Base-by-base conservation (phyloP, 2,888 invertebrate species). In the Drosophila sordidula region DNA sequence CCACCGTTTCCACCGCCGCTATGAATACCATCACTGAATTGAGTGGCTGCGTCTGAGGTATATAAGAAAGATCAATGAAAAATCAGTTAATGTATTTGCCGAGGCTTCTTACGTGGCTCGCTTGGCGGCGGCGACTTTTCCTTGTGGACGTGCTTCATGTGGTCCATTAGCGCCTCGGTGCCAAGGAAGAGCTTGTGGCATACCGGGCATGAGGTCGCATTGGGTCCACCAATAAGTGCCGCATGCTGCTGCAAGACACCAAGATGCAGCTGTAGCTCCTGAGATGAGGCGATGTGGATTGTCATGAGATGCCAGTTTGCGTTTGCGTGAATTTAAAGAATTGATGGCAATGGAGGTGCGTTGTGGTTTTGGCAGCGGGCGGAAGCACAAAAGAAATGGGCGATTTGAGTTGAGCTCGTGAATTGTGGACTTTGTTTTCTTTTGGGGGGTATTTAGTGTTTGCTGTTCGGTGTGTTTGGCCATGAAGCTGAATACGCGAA, bases 181-280 rank as follows among this genome's bases (percentile, higher is more conserved):
- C 97, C 97, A 90, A 98, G 95, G 93, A 98, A 97, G 92, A 98
- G 95, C 94, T 98, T 98, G 94, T 98, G 97, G 94, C 98, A 98
- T 89, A 98, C 95, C 54, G 98, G 97, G 93, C 98, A 98, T 81
- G 97, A 96, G 70, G 97, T 97, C 76, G 97, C 97, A 91, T 97
- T 96, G 78, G 97, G 97, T 89, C 97, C 97, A 90, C 97, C 97
- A 91, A 95, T 95, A 91, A 98, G 95, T 91, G 97, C 97, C 88
- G 96, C 96, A 94, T 98, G 98, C 95, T 98, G 97, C 96, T 97
- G 97, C 95, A 97, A 95, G 94, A 97, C 96, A 95, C 97, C 96
- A 94, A 96, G 95, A 95, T 97, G 96, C 94, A 96, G 95, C 95
- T 97, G 97, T 95, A 96, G 96, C 95, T 96, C 96, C 96, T 95